Evolutionary conservation across 1,140 invertebrate species (phyloP), one percentile per base, ranked within the genome.

Genomic region (Mamestra configurata): DNA sequence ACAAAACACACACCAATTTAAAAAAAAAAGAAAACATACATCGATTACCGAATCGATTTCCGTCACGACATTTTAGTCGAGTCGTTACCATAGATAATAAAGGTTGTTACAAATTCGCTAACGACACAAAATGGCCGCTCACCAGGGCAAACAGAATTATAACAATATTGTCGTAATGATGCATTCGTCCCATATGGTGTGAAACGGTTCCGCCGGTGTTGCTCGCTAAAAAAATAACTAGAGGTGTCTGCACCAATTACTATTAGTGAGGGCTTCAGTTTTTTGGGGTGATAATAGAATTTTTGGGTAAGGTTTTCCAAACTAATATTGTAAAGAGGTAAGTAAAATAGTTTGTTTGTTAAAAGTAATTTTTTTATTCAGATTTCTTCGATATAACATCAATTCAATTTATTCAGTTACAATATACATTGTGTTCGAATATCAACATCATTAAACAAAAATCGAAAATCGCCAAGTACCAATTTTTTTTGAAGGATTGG

Each of bases 81-180:
- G 31, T 59, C 27, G 40, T 88, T 88, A 89, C 84, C n/a, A n/a
- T n/a, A n/a, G n/a, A 7, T 40, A 40, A 10, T 11, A 1, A 1
- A 11, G 10, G 40, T 59, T 46, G 40, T 88, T 88, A 89, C 84
- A 86, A 85, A 86, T 90, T 92, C 85, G 88, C 92, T 93, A 92
- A 93, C 92, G 92, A 93, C 84, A 83, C 83, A 51, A 89, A 88
- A 90, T 89, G 89, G 87, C 79, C 46, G 59, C 64, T 46, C 37
- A 15, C 79, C 76, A 82, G 85, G 83, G 87, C 88, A 91, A 91
- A 92, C 89, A 92, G 86, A 90, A 91, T 89, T 92, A 90, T 89
- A 88, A 91, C 89, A 86, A 89, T 89, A 87, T 82, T 31, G 4
- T 15, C 18, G 57, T 76, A 76, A 76, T 76, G 73, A 76, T 76